These are phyloP conservation scores for Leptopilina syphax DNA, from an alignment of 2,888 invertebrate genomes.

Conservation along the genomic window DNA sequence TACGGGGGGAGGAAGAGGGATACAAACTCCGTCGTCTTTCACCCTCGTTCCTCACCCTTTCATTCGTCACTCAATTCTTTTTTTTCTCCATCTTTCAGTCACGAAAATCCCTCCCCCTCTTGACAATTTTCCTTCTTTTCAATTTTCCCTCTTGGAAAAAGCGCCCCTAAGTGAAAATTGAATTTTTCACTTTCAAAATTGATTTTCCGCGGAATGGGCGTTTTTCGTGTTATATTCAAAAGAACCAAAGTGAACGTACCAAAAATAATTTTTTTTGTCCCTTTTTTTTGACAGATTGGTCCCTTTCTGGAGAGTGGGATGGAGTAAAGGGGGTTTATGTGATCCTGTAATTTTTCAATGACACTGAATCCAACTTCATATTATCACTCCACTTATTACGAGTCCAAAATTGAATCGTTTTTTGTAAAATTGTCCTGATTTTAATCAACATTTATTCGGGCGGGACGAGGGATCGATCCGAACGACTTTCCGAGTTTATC, in stretches of 20 bases:
- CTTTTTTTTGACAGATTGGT: too few species aligned
- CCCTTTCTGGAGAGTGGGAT: background rate
- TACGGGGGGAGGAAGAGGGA: constrained; percentile 63
- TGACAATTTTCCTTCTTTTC: too few species aligned
- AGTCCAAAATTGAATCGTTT: constrained; percentile 34
- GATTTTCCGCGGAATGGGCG: too few species aligned
- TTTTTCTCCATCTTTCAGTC: constrained; percentile 77
- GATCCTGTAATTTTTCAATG: constrained; percentile 72
- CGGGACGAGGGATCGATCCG: constrained; percentile 47
- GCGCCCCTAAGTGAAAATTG: too few species aligned
- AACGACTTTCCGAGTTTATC: constrained; percentile 50
- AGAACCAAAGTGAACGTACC: background rate
- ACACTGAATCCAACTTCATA: constrained; percentile 64
- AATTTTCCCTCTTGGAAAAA: too few species aligned
- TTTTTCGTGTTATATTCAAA: too few species aligned
- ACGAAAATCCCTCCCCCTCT: constrained; percentile 48
- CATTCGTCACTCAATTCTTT: constrained; percentile 74
- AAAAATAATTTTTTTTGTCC: background rate
- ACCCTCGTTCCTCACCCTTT: constrained; percentile 55
- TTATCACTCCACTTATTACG: constrained; percentile 51
- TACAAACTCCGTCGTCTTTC: constrained; percentile 69
- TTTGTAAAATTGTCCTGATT: constrained; percentile 41
- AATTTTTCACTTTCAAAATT: too few species aligned
- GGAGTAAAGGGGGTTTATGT: constrained; percentile 61
- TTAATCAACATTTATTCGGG: constrained; percentile 62